Conservation (phyloP, 1,140 invertebrate genomes). For the Heliconius melpomene region DNA sequence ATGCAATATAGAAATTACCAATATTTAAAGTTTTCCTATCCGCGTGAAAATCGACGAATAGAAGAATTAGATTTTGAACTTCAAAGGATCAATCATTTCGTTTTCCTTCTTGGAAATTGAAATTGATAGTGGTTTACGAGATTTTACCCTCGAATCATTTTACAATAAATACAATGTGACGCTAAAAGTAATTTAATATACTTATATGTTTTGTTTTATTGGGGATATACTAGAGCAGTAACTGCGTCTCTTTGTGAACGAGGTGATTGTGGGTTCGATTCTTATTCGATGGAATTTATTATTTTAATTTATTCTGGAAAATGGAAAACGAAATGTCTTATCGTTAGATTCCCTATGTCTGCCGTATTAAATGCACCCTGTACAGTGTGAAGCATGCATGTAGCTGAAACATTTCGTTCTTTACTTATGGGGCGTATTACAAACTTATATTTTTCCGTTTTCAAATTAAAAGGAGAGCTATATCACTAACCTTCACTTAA, state of each 20-base stretch:
- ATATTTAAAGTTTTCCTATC: background rate
- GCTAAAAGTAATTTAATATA: background rate
- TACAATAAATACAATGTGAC: background rate
- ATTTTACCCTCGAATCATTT: slow-evolving; percentile 23
- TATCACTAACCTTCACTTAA: too few species aligned
- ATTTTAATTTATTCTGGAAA: background rate
- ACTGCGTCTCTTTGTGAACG: background rate
- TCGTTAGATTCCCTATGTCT: too few species aligned
- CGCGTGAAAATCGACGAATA: background rate
- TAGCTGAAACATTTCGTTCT: background rate
- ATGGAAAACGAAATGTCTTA: too few species aligned
- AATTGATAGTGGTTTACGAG: slow-evolving; percentile 25
- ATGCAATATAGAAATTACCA: background rate
- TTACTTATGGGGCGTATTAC: too few species aligned
- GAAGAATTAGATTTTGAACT: slow-evolving; percentile 15
- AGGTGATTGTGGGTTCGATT: background rate
- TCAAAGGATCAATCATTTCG: slow-evolving; percentile 27
- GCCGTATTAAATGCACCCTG: too few species aligned
- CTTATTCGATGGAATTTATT: background rate
- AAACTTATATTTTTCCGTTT: too few species aligned
- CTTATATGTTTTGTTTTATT: background rate
- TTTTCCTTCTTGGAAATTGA: slow-evolving; percentile 35
- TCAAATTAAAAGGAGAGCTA: too few species aligned
- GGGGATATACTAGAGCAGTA: background rate
- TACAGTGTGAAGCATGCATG: background rate